A percentile compares a stretch with the other conserved stretches of the same genome.
Conservation (phyloP, 92 coral and sea anemone genomes). For the Siderastrea siderea region DNA sequence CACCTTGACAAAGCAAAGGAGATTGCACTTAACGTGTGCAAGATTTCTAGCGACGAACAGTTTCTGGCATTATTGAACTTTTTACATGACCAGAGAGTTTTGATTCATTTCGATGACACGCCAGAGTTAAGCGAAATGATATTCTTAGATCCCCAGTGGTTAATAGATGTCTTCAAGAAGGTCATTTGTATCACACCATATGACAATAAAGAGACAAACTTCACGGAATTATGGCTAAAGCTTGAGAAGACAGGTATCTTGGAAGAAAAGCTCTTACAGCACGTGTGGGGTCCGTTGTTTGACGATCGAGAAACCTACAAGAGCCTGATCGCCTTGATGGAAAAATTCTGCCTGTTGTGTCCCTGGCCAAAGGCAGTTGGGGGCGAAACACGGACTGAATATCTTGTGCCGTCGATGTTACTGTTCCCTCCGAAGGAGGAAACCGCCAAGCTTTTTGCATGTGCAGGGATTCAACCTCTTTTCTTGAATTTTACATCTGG, state of each 20-base stretch:
- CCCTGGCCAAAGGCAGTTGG: slow-evolving; percentile 35
- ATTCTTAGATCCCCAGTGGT: slow-evolving; percentile 71
- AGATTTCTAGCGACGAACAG: slow-evolving; percentile 20
- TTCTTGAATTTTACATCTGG: slow-evolving; percentile 48
- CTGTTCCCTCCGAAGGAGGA: slow-evolving; percentile 47
- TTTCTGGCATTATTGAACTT: slow-evolving; percentile 50
- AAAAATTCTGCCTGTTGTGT: slow-evolving; percentile 67
- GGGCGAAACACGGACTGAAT: slow-evolving; percentile 2
- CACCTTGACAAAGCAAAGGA: slow-evolving; percentile 34
- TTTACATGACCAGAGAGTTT: slow-evolving; percentile 69
- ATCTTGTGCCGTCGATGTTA: slow-evolving; percentile 63
- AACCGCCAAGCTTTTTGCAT: neutral
- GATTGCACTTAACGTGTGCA: slow-evolving; percentile 49
- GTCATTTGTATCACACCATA: slow-evolving; percentile 64
- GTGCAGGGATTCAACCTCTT: slow-evolving; percentile 45
- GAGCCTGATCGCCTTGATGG: slow-evolving; percentile 66
- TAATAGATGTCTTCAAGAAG: slow-evolving; percentile 67
- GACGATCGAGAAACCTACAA: slow-evolving; percentile 31
- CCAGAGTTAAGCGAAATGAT: slow-evolving; percentile 31
- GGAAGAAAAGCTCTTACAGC: slow-evolving; percentile 28
- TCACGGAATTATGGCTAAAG: slow-evolving; percentile 44
- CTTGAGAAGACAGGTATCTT: slow-evolving; percentile 61
- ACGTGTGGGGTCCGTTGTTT: slow-evolving; percentile 43
- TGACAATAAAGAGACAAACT: slow-evolving; percentile 11
- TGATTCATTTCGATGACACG: slow-evolving; percentile 64